These are phyloP conservation scores for Montipora foliosa DNA, from an alignment of 64 coral and sea anemone species.

Conservation along the genomic window DNA sequence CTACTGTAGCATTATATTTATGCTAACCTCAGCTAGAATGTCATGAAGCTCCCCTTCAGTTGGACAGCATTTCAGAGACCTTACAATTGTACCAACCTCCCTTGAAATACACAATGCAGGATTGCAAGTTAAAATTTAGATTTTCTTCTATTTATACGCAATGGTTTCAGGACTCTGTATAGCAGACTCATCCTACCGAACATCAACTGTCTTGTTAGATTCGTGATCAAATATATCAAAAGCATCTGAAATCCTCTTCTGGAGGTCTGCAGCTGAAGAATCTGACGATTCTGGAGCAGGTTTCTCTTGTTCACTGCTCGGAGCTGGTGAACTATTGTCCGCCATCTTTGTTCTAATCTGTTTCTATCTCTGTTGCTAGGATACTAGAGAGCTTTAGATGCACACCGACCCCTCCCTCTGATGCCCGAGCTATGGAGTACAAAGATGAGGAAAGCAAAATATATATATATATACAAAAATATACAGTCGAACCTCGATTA, in stretches of 20 bases:
- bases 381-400: background rate
- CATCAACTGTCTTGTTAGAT: constrained; percentile 99
- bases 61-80: constrained; percentile 95
- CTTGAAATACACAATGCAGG: constrained; percentile 43
- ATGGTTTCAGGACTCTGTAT: background rate
- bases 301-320: constrained; percentile 76
- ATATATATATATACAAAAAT: too few species aligned
- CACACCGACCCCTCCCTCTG: too few species aligned
- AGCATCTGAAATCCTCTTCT: constrained; percentile 93
- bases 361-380: constrained; percentile 40
- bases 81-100: constrained; percentile 98
- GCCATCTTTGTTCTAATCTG: constrained; percentile 77
- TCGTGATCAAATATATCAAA: constrained; percentile 99
- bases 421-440: too few species aligned
- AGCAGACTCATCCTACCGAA: constrained; percentile 55
- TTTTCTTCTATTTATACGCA: background rate
- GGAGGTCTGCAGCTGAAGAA: constrained; percentile 83
- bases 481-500: too few species aligned
- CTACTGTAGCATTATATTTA: too few species aligned
- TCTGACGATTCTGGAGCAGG: constrained; percentile 65
- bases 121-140: background rate
- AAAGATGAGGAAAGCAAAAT: too few species aligned
- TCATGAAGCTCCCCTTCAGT: constrained; percentile 99
- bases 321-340: constrained; percentile 51
- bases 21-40: constrained; percentile 88